Evolutionary conservation across 2,888 invertebrate genomes (phyloP).

Genomic region (Rhyacophila evoluta): DNA sequence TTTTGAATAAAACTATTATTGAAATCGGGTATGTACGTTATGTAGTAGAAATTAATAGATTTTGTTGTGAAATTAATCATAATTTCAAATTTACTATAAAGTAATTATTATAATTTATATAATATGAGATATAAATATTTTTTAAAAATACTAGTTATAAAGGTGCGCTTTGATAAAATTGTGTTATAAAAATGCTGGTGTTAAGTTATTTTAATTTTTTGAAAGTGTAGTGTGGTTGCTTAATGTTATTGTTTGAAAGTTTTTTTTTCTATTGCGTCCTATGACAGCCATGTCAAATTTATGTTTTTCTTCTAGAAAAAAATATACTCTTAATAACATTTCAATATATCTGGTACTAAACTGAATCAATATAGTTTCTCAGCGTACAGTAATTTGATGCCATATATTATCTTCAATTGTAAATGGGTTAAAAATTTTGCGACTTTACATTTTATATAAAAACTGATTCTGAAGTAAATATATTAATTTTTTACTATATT

Average conservation of each 20-base stretch:
- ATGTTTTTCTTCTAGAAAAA: neutral
- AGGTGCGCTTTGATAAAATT: conserved; percentile 15
- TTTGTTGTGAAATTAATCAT: conserved; percentile 16
- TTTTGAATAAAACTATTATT: neutral
- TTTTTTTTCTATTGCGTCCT: neutral
- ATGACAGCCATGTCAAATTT: neutral
- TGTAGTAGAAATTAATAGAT: conserved; percentile 18
- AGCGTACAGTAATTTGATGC: no score
- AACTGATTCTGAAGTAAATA: no score
- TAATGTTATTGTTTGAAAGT: neutral
- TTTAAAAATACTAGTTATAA: conserved; percentile 10
- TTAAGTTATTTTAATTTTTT: conserved; percentile 5
- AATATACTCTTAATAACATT: no score
- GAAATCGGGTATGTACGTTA: conserved; percentile 18
- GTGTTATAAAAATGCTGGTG: neutral
- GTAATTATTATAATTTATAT: conserved; percentile 3
- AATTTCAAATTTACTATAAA: neutral
- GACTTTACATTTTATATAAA: no score
- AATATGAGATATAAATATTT: neutral
- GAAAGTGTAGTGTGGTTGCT: neutral
- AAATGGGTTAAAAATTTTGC: no score
- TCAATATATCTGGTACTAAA: no score
- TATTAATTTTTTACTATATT: no score
- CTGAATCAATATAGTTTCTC: no score
- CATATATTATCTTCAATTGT: no score